Percentiles rank a stretch among this genome's conserved stretches.
phyloP scores from a whole-genome alignment of 2,113 vertebrate genomes.

The Sturnus vulgaris region DNA sequence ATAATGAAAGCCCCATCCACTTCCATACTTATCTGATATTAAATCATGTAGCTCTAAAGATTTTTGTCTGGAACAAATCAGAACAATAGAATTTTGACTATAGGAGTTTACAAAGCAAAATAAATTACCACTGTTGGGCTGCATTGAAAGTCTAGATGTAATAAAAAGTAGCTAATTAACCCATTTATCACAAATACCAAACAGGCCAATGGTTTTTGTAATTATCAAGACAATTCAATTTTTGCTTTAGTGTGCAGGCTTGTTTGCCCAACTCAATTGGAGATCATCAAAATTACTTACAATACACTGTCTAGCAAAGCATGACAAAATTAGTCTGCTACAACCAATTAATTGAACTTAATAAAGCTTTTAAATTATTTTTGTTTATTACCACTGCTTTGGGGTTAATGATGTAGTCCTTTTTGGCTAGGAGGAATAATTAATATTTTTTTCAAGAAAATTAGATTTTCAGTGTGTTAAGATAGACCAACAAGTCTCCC shows the following conservation, averaged over 20 bases:
- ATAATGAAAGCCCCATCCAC: neutral
- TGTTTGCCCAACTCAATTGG: slow-evolving; percentile 63
- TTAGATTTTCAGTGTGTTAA: slow-evolving; percentile 51
- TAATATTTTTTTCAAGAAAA: slow-evolving; percentile 57
- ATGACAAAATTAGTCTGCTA: slow-evolving; percentile 70
- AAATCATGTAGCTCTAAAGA: neutral
- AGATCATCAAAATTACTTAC: slow-evolving; percentile 74
- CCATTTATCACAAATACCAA: slow-evolving; percentile 72
- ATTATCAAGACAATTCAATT: slow-evolving; percentile 73
- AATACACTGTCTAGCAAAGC: slow-evolving; percentile 70
- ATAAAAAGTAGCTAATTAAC: slow-evolving; percentile 65
- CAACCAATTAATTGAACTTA: slow-evolving; percentile 72
- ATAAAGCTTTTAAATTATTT: slow-evolving; percentile 72
- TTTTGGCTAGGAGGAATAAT: slow-evolving; percentile 55
- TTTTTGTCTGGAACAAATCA: slow-evolving; percentile 19
- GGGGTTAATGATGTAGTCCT: slow-evolving; percentile 58
- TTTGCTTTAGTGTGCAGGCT: slow-evolving; percentile 66
- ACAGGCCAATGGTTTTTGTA: slow-evolving; percentile 68
- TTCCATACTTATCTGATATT: neutral
- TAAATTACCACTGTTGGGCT: slow-evolving; percentile 48
- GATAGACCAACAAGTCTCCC: slow-evolving; percentile 34
- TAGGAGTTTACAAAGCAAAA: slow-evolving; percentile 40
- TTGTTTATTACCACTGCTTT: slow-evolving; percentile 67
- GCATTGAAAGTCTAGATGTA: slow-evolving; percentile 23
- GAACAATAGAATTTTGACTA: slow-evolving; percentile 25